A percentile compares a stretch with the other conserved stretches of the same genome.
Evolutionary conservation across 2,888 invertebrate genomes (phyloP).

Genomic region (Sphaeridia pumilis): DNA sequence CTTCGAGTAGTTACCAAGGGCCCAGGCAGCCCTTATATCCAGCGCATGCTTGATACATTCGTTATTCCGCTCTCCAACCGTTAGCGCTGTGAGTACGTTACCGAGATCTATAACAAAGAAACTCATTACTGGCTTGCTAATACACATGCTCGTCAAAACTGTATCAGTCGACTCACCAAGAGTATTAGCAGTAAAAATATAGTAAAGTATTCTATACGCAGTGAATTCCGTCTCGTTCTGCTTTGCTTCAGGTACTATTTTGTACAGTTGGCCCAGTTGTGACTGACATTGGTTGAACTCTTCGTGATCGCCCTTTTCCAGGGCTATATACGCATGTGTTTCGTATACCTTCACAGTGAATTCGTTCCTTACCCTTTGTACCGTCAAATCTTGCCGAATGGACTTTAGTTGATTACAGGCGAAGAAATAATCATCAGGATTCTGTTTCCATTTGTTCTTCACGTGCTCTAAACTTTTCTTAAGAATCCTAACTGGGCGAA

Average conservation of each 20-base stretch:
- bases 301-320: slow-evolving; percentile 96
- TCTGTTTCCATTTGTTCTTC: slow-evolving; percentile 77
- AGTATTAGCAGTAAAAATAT: slow-evolving; percentile 94
- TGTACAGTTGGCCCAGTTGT: slow-evolving; percentile 90
- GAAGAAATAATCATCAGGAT: slow-evolving; percentile 89
- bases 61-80: slow-evolving; percentile 63
- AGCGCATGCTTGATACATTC: slow-evolving; percentile 75
- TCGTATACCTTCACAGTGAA: slow-evolving; percentile 99
- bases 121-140: neutral
- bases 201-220: slow-evolving; percentile 92
- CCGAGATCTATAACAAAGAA: slow-evolving; percentile 67
- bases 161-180: slow-evolving; percentile 53
- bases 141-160: neutral
- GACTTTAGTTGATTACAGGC: slow-evolving; percentile 98
- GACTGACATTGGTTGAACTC: slow-evolving; percentile 99
- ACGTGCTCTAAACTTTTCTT: slow-evolving; percentile 75
- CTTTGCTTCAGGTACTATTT: slow-evolving; percentile 43
- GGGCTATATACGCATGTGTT: slow-evolving; percentile 92
- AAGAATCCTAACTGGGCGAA: slow-evolving; percentile 80
- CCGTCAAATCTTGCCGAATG: slow-evolving; percentile 96
- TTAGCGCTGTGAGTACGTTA: slow-evolving; percentile 72
- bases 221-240: slow-evolving; percentile 81
- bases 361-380: slow-evolving; percentile 86
- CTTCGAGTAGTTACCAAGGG: slow-evolving; percentile 77
- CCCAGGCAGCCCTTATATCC: slow-evolving; percentile 83